phyloP scores from a whole-genome alignment of 2,888 invertebrate genomes.

The Eudemis profundana region DNA sequence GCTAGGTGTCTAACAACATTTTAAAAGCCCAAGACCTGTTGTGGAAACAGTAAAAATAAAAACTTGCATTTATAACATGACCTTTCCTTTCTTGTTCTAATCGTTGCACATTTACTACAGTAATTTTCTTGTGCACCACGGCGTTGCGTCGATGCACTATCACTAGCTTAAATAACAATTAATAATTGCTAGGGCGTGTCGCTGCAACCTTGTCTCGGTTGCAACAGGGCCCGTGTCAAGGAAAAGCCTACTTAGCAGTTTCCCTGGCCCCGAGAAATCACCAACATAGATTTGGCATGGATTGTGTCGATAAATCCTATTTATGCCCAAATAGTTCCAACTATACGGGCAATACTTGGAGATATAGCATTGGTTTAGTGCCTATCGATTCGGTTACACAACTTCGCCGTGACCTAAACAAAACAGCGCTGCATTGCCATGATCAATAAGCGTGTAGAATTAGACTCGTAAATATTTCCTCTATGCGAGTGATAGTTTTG shows the following conservation, averaged over 20 bases:
- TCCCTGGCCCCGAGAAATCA: conserved; percentile 78
- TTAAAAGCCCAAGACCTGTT: conserved; percentile 4
- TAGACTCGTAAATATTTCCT: conserved; percentile 31
- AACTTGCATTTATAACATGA: not conserved
- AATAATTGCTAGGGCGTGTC: conserved; percentile 84
- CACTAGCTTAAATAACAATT: conserved; percentile 81
- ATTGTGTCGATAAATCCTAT: conserved; percentile 41
- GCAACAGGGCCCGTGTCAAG: conserved; percentile 84
- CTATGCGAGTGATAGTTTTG: conserved; percentile 38
- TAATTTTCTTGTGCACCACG: conserved; percentile 32
- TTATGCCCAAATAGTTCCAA: conserved; percentile 32
- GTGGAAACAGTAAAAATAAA: conserved; percentile 1
- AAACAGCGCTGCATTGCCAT: conserved; percentile 43
- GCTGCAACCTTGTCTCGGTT: conserved; percentile 80
- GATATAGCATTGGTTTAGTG: conserved; percentile 28
- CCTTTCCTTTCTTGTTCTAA: conserved; percentile 19
- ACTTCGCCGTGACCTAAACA: conserved; percentile 43
- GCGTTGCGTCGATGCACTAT: conserved; percentile 51
- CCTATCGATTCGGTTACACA: conserved; percentile 41
- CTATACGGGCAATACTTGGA: conserved; percentile 22
- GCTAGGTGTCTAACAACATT: conserved; percentile 31
- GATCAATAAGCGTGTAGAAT: conserved; percentile 39
- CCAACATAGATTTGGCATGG: conserved; percentile 49
- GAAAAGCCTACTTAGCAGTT: conserved; percentile 82
- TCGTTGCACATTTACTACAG: conserved; percentile 33